Evolutionary conservation across 1,140 invertebrate genomes (phyloP).

Genomic region (Glossosoma conforme): DNA sequence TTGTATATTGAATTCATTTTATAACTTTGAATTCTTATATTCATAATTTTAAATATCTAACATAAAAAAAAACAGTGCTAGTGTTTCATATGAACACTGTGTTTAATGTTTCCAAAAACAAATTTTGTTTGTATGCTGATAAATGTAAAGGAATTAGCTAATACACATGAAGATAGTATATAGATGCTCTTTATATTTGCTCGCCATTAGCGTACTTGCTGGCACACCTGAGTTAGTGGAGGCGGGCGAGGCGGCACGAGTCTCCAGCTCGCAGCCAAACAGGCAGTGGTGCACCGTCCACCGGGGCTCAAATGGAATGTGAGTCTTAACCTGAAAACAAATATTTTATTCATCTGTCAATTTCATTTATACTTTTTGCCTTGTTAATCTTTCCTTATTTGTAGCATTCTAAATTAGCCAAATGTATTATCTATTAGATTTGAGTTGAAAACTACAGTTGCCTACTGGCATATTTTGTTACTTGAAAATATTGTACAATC

Average conservation of each 20-base stretch:
- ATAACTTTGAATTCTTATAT: no score
- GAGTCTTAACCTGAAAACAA: constrained; percentile 43
- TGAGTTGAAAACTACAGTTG: no score
- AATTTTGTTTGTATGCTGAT: not conserved
- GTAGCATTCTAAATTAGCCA: no score
- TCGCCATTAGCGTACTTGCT: constrained; percentile 10
- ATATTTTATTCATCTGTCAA: not conserved
- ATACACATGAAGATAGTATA: not conserved
- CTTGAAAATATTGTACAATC: no score
- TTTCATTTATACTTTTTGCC: not conserved
- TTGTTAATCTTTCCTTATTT: not conserved
- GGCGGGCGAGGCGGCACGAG: constrained; percentile 22
- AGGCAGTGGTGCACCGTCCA: constrained; percentile 49
- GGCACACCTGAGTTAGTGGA: constrained; percentile 16
- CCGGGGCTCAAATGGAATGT: constrained; percentile 47
- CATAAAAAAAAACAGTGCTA: no score
- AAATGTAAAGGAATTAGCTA: not conserved
- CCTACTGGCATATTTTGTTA: no score
- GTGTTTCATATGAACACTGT: constrained; percentile 1
- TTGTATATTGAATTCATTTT: no score
- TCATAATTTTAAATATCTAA: no score
- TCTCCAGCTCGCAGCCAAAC: constrained; percentile 42
- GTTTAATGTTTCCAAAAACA: not conserved
- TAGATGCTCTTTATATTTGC: not conserved
- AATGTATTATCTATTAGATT: no score